These are phyloP conservation scores for Mobula hypostoma DNA, from an alignment of 2,113 vertebrate species.

Conservation along the genomic window DNA sequence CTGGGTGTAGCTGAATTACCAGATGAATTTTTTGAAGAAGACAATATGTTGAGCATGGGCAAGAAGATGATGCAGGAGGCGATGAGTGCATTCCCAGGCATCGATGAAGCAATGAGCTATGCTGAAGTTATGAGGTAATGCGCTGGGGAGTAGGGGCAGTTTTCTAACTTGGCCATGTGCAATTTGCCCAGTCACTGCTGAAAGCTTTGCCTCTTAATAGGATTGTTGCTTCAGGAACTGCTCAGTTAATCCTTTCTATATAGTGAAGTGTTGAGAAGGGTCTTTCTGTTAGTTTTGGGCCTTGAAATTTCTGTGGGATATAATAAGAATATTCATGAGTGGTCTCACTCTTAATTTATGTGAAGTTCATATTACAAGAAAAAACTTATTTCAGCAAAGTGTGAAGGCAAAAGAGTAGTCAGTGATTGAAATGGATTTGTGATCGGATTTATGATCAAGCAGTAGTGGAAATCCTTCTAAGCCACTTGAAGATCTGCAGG, in stretches of 20 bases:
- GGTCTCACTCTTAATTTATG: neutral
- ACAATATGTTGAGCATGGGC: slow-evolving; percentile 94
- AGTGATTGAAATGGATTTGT: neutral
- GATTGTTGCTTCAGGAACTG: neutral
- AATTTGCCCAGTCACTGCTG: neutral
- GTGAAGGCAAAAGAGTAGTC: neutral
- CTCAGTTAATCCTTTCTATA: neutral
- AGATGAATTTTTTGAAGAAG: slow-evolving; percentile 91
- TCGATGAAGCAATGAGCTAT: slow-evolving; percentile 93
- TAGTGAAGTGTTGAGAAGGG: neutral
- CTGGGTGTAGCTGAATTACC: slow-evolving; percentile 86
- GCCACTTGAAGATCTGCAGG: neutral
- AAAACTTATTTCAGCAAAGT: too few relatives aligned
- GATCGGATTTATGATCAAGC: neutral
- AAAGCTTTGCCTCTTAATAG: neutral
- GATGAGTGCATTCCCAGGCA: slow-evolving; percentile 92
- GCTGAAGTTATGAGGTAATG: slow-evolving; percentile 91
- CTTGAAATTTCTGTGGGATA: neutral
- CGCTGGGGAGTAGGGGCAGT: too few relatives aligned
- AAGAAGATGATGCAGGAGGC: slow-evolving; percentile 99
- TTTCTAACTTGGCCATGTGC: neutral
- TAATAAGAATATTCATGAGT: neutral
- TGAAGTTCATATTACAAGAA: neutral
- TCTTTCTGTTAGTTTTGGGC: neutral
- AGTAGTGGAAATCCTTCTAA: neutral